Evolutionary conservation across 2,113 vertebrate genomes (phyloP).

Genomic region (Alligator sinensis): DNA sequence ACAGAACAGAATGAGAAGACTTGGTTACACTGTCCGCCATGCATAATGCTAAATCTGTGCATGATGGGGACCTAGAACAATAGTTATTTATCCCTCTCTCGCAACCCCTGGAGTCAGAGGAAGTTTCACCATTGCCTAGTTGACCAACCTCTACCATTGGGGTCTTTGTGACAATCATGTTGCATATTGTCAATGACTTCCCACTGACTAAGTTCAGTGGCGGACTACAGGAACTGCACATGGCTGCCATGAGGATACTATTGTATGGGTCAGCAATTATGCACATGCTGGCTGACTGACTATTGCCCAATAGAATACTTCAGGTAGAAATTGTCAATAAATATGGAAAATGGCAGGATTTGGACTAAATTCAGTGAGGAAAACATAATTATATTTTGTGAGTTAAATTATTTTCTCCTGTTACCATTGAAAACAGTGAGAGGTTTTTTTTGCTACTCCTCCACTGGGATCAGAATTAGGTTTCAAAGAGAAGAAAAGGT

Average conservation of each 20-base stretch:
- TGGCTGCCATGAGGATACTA: too few relatives aligned
- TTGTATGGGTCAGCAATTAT: too few relatives aligned
- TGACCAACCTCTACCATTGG: too few relatives aligned
- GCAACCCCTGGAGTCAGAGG: neutral
- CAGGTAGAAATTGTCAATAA: neutral
- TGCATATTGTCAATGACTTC: too few relatives aligned
- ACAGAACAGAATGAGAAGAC: neutral
- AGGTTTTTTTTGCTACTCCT: conserved; percentile 15
- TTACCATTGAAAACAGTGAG: conserved; percentile 26
- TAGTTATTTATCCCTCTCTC: neutral
- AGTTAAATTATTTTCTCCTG: neutral
- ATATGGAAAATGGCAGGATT: conserved; percentile 16
- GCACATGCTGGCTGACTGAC: too few relatives aligned
- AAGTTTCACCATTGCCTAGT: neutral
- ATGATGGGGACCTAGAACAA: neutral
- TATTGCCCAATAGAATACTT: neutral
- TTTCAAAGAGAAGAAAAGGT: neutral
- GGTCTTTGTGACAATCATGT: too few relatives aligned
- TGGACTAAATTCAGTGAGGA: conserved; percentile 5
- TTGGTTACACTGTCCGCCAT: neutral
- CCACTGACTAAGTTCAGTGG: too few relatives aligned
- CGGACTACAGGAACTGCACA: too few relatives aligned
- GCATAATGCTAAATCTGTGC: neutral
- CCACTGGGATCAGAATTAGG: neutral
- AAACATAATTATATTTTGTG: conserved; percentile 39